A percentile compares a stretch with the other conserved stretches of the same genome.
phyloP scores from a whole-genome alignment of 2,888 invertebrate species.

The Diloba caeruleocephala region DNA sequence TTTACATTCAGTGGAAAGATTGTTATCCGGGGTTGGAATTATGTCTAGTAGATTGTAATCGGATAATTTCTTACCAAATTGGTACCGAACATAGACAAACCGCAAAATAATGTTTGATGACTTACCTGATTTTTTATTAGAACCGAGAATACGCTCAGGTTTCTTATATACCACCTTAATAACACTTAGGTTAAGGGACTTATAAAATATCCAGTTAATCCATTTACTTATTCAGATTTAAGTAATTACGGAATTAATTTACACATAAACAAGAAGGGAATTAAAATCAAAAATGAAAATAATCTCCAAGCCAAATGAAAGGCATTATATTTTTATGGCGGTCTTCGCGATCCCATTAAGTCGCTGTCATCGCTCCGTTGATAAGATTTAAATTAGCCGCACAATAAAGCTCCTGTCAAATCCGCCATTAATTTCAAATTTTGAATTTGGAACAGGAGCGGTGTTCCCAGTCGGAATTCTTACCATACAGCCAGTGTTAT shows the following conservation, averaged over 20 bases:
- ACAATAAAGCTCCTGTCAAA: slow-evolving; percentile 89
- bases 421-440: slow-evolving; percentile 87
- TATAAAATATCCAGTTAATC: slow-evolving; percentile 17
- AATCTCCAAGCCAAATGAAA: slow-evolving; percentile 56
- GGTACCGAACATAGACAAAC: no score
- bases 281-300: slow-evolving; percentile 56
- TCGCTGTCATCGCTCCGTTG: slow-evolving; percentile 86
- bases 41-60: no score
- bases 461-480: slow-evolving; percentile 36
- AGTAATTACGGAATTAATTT: slow-evolving; percentile 63
- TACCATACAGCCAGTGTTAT: slow-evolving; percentile 36
- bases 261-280: slow-evolving; percentile 61
- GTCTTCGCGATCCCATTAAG: slow-evolving; percentile 85
- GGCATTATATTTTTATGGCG: slow-evolving; percentile 80
- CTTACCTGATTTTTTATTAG: no score
- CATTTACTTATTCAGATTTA: slow-evolving; percentile 31
- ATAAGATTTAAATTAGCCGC: slow-evolving; percentile 88
- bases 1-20: no score
- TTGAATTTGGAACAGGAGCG: slow-evolving; percentile 87
- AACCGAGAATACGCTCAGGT: no score
- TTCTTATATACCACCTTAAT: no score
- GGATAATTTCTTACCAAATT: no score
- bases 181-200: background rate
- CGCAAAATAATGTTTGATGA: no score
- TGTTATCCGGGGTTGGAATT: no score